Percentiles rank a stretch among this genome's conserved stretches.
Evolutionary conservation across 2,797 vertebrate species (phyloP).

Genomic region (Dendrocincla fuliginosa): DNA sequence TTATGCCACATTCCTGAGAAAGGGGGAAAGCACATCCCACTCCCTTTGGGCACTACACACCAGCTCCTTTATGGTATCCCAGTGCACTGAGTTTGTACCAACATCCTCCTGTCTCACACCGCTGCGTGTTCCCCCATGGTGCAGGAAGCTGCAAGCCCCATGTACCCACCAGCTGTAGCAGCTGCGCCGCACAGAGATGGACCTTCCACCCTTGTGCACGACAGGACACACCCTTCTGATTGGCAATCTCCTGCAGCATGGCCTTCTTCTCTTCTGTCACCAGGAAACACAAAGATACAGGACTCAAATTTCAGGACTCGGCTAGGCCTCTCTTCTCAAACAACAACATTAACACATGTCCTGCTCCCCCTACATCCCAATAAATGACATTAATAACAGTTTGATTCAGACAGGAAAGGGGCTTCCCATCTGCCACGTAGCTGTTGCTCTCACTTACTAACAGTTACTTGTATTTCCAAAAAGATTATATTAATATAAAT

Average conservation of each 20-base stretch:
- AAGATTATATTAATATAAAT: too few relatives aligned
- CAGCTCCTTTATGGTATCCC: conserved; percentile 18
- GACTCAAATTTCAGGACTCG: neutral
- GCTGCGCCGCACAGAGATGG: conserved; percentile 95
- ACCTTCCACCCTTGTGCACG: conserved; percentile 98
- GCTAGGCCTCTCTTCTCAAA: neutral
- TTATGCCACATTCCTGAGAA: conserved; percentile 66
- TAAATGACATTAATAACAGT: accelerated
- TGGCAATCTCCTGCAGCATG: conserved; percentile 94
- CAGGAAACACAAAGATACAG: neutral
- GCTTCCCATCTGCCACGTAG: neutral
- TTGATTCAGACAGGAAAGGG: neutral
- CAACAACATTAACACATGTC: neutral
- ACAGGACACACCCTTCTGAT: conserved; percentile 95
- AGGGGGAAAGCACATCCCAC: conserved; percentile 45
- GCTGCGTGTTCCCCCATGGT: neutral
- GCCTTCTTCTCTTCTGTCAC: conserved; percentile 95
- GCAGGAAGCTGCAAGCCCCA: neutral
- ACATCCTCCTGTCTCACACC: neutral
- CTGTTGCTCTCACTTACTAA: neutral
- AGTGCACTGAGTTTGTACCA: neutral
- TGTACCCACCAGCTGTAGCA: conserved; percentile 91
- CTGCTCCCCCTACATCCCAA: neutral
- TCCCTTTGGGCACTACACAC: conserved; percentile 58
- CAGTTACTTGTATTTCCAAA: neutral